Conservation (phyloP, 2,888 invertebrate species). For the Eulithis testata region DNA sequence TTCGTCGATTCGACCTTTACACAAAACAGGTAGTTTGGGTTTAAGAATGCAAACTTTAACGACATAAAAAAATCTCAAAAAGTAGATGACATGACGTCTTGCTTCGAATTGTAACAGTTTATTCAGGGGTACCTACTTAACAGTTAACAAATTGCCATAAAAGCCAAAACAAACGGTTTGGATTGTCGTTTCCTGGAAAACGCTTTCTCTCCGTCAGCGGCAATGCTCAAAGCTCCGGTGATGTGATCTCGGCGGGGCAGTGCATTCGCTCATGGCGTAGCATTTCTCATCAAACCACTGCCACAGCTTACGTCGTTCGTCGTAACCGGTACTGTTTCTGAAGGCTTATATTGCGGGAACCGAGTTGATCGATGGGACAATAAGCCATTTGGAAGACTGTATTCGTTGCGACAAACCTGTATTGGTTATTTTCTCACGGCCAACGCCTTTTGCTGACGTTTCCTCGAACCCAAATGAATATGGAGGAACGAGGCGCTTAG, state of each 20-base stretch:
- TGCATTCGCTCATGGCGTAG: conserved; percentile 49
- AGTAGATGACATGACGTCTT: conserved; percentile 16
- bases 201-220: conserved; percentile 72
- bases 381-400: conserved; percentile 44
- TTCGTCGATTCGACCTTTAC: conserved; percentile 25
- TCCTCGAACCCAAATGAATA: conserved; percentile 51
- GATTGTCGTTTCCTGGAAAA: conserved; percentile 70
- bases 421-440: conserved; percentile 54
- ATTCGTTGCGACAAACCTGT: conserved; percentile 41
- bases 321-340: conserved; percentile 36
- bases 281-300: conserved; percentile 43
- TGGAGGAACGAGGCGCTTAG: conserved; percentile 43
- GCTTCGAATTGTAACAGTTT: conserved; percentile 20
- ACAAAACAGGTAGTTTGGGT: conserved; percentile 26
- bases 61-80: conserved; percentile 14
- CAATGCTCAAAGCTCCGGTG: conserved; percentile 60
- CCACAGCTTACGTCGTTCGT: conserved; percentile 25
- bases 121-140: conserved; percentile 26
- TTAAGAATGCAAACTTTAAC: conserved; percentile 23
- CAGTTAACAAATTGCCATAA: conserved; percentile 36
- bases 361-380: conserved; percentile 43
- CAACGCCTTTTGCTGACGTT: conserved; percentile 46
- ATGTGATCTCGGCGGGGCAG: conserved; percentile 50
- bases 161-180: conserved; percentile 44
- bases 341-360: conserved; percentile 37